Evolutionary conservation across 2,888 invertebrate genomes (phyloP).

Genomic region (Philereme vetulata): DNA sequence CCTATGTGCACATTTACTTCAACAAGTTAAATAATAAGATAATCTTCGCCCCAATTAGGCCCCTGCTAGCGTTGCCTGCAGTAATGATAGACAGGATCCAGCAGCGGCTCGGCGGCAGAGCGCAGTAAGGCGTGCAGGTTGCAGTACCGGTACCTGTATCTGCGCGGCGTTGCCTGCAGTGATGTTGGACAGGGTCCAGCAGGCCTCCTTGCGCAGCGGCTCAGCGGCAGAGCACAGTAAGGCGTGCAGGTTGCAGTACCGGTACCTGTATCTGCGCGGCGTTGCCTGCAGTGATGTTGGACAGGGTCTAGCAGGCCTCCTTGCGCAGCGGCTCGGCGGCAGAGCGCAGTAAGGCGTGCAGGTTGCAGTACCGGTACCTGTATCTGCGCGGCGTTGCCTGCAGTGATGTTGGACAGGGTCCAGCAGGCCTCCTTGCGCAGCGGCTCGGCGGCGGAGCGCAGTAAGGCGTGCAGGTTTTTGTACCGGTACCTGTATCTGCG

Average conservation of each 20-base stretch:
- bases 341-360: slow-evolving; percentile 84
- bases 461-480: slow-evolving; percentile 70
- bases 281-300: slow-evolving; percentile 98
- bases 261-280: slow-evolving; percentile 95
- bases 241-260: slow-evolving; percentile 71
- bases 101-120: slow-evolving; percentile 53
- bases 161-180: slow-evolving; percentile 97
- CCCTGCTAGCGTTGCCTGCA: slow-evolving; percentile 53
- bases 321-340: slow-evolving; percentile 91
- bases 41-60: no score
- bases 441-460: slow-evolving; percentile 90
- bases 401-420: slow-evolving; percentile 99
- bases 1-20: no score
- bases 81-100: slow-evolving; percentile 99
- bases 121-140: background rate
- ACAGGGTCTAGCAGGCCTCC: slow-evolving; percentile 97
- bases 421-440: slow-evolving; percentile 95
- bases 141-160: slow-evolving; percentile 86
- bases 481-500: slow-evolving; percentile 43
- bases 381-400: slow-evolving; percentile 96
- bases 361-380: slow-evolving; percentile 89
- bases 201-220: slow-evolving; percentile 91
- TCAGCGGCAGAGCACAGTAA: slow-evolving; percentile 89
- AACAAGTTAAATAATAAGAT: no score
- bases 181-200: slow-evolving; percentile 98